Evolutionary conservation across 2,888 invertebrate species (phyloP), one percentile per base, ranked within the genome.

Genomic region (Hyppa rectilinea): DNA sequence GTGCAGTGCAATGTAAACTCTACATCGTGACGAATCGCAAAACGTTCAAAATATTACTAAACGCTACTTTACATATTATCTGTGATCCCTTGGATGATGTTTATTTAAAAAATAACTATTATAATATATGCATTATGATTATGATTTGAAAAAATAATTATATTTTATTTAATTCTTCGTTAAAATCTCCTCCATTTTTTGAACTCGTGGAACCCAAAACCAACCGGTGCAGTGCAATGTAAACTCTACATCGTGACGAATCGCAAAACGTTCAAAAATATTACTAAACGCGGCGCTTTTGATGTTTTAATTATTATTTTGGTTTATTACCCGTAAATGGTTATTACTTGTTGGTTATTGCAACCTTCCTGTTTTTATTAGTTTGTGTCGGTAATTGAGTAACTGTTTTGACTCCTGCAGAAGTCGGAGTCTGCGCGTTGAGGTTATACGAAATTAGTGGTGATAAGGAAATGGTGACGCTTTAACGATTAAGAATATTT

Each of bases 251-350:
- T 82, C 77, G 82, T 83, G 77, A 79, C 84, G 82, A 85, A 85
- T 84, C 53, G 74, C 69, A 84, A 84, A 84, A 82, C 64, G 80
- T 60, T 81, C 49, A 74, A 71, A 80, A 81, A 59, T 70, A 68
- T 76, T 61, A 77, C 71, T 36, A 81, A 83, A 80, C 66, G 83
- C 91, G 90, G 90, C 78, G 60, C 84, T 78, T 89, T 88, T 90
- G 89, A 90, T 85, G 85, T 87, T 85, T 80, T 72, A 83, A 86
- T 84, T 87, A 86, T 83, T 84, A 85, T 90, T 90, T 79, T 85
- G 85, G 87, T 90, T 90, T 91, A 91, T 90, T 83, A 85, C 80
- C 85, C 87, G 85, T 89, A 89, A 90, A 89, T 79, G 84, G 76
- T 79, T 66, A 80, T 74, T 66, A 80, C 80, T 80, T 76, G 74